Base-by-base conservation (phyloP, 2,888 invertebrate genomes). In the Ypsolopha sequella region DNA sequence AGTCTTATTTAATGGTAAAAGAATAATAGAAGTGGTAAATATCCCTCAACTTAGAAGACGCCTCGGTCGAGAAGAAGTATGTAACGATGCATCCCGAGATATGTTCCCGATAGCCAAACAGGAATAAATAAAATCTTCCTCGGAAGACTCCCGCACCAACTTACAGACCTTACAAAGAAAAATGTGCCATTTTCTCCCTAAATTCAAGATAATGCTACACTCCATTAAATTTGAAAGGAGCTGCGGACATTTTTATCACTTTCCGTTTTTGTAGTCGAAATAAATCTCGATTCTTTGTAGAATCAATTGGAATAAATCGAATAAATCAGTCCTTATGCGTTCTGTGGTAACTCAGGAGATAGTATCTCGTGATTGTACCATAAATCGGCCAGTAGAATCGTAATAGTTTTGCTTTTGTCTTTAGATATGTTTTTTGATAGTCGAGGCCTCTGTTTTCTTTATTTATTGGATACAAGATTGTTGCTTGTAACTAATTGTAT, bases 311-410 rank as follows among this genome's bases (percentile, higher is more conserved):
- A 50, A 52, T 52, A 52, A 50, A 52, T 52, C 36, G 43, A 45
- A 52, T 52, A 50, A 52, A 49, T 52, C 49, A 44, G 38, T 49
- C 44, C 46, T 33, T 52, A 43, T 48, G 48, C 45, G 36, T 35
- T 36, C 34, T 11, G 34, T 53, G 51, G 41, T 53, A 47, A 46
- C 36, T 41, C 46, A 35, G 36, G 33, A 11, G 50, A 50, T 52
- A 38, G 36, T 36, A 51, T 47, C 47, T 41, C 41, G 10, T 7
- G 46, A 35, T 38, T 33, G 36, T 50, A 14, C 51, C 51, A 51
- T 55, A 55, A 55, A 55, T 55, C 52, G 49, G 8, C 2, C 8
- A 53, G 52, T 53, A 52, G 24, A 39, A 52, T 55, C 51, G 48
- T 45, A 38, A 43, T 24, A 24, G 24, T 24, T 24, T 24, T 24